These are phyloP conservation scores for Alentia gelatinosa DNA, from an alignment of 2,888 invertebrate genomes.

Conservation along the genomic window DNA sequence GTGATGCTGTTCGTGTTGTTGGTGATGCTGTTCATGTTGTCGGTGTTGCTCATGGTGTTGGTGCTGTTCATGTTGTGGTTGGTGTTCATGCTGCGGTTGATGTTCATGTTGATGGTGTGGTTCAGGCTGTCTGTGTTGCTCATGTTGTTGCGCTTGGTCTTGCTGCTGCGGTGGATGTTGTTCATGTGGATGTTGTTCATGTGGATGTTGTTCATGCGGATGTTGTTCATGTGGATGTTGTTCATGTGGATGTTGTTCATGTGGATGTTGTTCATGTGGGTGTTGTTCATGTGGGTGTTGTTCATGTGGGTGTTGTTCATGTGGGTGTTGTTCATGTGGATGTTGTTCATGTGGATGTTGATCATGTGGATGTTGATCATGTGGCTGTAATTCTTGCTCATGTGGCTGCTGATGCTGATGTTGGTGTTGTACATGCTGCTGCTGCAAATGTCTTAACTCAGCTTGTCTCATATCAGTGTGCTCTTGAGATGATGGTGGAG, in stretches of 20 bases:
- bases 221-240: not conserved
- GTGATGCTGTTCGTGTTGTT: not conserved
- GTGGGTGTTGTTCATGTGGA: not conserved
- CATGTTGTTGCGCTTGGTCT: not conserved
- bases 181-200: not conserved
- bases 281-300: not conserved
- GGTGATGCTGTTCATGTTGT: not conserved
- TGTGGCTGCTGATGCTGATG: constrained; percentile 9
- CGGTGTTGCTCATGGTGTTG: not conserved
- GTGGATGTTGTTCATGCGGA: not conserved
- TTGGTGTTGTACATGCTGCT: not conserved
- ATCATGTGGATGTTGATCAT: not conserved
- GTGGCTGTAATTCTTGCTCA: not conserved
- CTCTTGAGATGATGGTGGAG: constrained; percentile 42
- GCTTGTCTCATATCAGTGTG: constrained; percentile 12
- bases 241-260: not conserved
- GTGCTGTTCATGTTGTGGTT: not conserved
- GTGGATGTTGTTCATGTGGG: not conserved
- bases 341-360: constrained; percentile 6
- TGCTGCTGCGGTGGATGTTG: not conserved
- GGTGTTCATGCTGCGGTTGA: not conserved
- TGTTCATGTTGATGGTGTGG: constrained; percentile 7
- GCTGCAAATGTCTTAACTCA: constrained; percentile 28
- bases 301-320: not conserved
- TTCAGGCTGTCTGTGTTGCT: constrained; percentile 30